phyloP scores from a whole-genome alignment of 1,140 invertebrate species.

The Steinernema khuongi region DNA sequence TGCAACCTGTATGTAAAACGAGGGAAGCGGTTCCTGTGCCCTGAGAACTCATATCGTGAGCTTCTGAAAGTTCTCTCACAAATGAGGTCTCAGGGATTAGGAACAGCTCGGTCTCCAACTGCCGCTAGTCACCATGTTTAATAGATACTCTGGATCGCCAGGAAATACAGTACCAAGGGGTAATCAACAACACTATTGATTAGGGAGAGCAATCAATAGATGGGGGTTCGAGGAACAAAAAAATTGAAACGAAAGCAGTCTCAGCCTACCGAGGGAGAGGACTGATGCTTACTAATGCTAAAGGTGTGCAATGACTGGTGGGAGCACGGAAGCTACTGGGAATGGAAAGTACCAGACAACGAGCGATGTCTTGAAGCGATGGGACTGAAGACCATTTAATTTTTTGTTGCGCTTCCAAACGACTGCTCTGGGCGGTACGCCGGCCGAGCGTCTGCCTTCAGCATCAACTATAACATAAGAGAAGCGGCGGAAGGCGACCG shows the following conservation, averaged over 20 bases:
- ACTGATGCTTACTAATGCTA: background rate
- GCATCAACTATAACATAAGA: constrained; percentile 11
- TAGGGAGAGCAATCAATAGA: constrained; percentile 11
- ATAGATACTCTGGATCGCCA: background rate
- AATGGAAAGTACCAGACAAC: background rate
- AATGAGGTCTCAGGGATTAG: constrained; percentile 15
- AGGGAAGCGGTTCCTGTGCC: background rate
- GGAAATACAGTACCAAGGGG: constrained; percentile 8
- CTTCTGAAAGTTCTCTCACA: background rate
- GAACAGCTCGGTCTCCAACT: background rate
- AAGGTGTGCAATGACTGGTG: background rate
- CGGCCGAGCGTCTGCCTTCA: background rate
- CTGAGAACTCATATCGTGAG: constrained; percentile 14
- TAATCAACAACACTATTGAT: constrained; percentile 13
- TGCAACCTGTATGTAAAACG: background rate
- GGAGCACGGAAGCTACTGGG: background rate
- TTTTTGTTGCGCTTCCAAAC: constrained; percentile 9
- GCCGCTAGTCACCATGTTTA: background rate
- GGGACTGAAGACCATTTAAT: background rate
- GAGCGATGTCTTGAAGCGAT: background rate
- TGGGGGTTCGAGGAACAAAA: background rate
- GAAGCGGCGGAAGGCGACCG: constrained; percentile 15
- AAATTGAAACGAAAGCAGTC: background rate
- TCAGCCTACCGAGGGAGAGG: background rate
- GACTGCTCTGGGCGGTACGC: background rate